These are phyloP conservation scores for Fistularia commersonii DNA, from an alignment of 2,797 vertebrate species.

Conservation along the genomic window DNA sequence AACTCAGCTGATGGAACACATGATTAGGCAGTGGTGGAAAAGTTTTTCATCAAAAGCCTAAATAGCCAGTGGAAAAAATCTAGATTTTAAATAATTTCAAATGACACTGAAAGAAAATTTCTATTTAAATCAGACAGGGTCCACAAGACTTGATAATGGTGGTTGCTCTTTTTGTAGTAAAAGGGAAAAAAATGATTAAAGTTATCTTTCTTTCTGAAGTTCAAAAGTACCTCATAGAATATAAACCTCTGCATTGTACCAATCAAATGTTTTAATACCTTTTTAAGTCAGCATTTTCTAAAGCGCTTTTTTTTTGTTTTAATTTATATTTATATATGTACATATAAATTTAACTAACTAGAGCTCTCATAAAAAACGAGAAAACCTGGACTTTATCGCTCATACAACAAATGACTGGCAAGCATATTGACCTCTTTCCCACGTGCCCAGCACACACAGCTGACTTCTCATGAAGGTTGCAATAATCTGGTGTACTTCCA, in stretches of 20 bases:
- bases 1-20: constrained; percentile 60
- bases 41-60: constrained; percentile 57
- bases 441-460: constrained; percentile 18
- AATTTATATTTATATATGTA: constrained; percentile 79
- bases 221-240: constrained; percentile 62
- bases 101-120: constrained; percentile 8
- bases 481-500: constrained; percentile 26
- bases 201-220: too few species aligned
- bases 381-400: constrained; percentile 72
- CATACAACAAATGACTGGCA: constrained; percentile 65
- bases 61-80: constrained; percentile 52
- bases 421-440: constrained; percentile 49
- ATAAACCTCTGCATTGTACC: constrained; percentile 80
- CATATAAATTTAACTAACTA: constrained; percentile 76
- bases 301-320: constrained; percentile 53
- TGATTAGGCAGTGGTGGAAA: constrained; percentile 16
- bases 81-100: constrained; percentile 43
- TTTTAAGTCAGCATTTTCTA: constrained; percentile 62
- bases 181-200: constrained; percentile 11
- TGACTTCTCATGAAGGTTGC: constrained; percentile 2
- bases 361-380: constrained; percentile 79
- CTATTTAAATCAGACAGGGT: too few species aligned
- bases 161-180: constrained; percentile 21
- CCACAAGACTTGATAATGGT: too few species aligned
- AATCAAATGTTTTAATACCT: constrained; percentile 63